These are phyloP conservation scores for Acestrorhynchus altus DNA, from an alignment of 2,797 vertebrate genomes.

Conservation along the genomic window DNA sequence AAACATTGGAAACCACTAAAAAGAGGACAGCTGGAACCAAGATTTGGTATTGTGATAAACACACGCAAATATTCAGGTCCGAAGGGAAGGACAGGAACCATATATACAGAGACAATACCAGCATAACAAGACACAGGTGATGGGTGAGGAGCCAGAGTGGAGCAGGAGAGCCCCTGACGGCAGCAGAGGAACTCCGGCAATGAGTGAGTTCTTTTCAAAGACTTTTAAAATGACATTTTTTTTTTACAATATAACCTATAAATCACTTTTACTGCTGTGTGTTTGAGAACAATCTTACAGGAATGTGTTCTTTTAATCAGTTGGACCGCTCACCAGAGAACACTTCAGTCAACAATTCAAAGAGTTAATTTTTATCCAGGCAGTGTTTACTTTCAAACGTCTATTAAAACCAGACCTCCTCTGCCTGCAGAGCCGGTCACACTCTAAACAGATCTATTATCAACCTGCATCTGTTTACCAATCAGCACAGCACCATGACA, in stretches of 20 bases:
- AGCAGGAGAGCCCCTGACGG: background rate
- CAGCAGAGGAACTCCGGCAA: background rate
- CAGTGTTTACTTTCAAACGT: conserved; percentile 66
- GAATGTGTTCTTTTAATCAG: too few species aligned
- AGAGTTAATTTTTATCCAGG: conserved; percentile 58
- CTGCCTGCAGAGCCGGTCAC: conserved; percentile 60
- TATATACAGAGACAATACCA: background rate
- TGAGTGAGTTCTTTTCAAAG: background rate
- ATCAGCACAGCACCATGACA: conserved; percentile 48
- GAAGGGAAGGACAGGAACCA: background rate
- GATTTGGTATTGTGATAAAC: background rate
- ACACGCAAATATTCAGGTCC: background rate
- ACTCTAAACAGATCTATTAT: conserved; percentile 70
- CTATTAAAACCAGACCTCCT: conserved; percentile 73
- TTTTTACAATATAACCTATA: background rate
- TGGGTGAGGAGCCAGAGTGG: background rate
- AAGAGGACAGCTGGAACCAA: conserved; percentile 1
- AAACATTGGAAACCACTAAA: background rate
- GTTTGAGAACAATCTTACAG: too few species aligned
- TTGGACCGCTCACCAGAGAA: conserved; percentile 18
- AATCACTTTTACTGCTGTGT: too few species aligned
- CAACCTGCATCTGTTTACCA: conserved; percentile 67
- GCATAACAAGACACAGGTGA: background rate
- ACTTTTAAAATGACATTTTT: background rate
- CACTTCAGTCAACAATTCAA: conserved; percentile 45